These are phyloP conservation scores for Nasonia longicornis DNA, from an alignment of 1,140 invertebrate genomes.

Conservation along the genomic window DNA sequence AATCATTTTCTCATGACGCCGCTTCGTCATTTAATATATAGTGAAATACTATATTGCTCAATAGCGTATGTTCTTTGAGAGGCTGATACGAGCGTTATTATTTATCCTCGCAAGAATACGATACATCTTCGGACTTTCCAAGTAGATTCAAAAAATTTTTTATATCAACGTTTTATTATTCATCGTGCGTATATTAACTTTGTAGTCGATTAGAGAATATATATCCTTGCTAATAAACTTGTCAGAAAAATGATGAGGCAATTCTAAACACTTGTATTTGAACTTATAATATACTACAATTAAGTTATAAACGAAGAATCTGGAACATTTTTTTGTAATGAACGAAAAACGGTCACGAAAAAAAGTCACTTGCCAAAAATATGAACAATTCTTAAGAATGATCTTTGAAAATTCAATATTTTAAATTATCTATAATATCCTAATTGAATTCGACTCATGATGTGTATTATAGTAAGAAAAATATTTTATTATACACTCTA, in stretches of 20 bases:
- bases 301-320: neutral
- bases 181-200: constrained; percentile 9
- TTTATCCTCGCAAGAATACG: constrained; percentile 24
- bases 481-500: neutral
- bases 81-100: constrained; percentile 20
- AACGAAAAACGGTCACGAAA: neutral
- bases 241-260: neutral
- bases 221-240: constrained; percentile 2
- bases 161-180: constrained; percentile 15
- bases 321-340: neutral
- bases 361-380: neutral
- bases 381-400: neutral
- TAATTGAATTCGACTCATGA: neutral
- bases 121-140: neutral
- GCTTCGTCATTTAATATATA: neutral
- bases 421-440: neutral
- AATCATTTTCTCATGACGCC: neutral
- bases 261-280: too few species aligned
- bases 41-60: neutral
- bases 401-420: neutral
- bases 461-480: neutral
- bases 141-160: constrained; percentile 1
- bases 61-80: constrained; percentile 1
- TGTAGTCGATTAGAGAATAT: constrained; percentile 29
- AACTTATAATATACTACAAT: neutral